phyloP scores from a whole-genome alignment of 2,113 vertebrate genomes.

The Alces alces region DNA sequence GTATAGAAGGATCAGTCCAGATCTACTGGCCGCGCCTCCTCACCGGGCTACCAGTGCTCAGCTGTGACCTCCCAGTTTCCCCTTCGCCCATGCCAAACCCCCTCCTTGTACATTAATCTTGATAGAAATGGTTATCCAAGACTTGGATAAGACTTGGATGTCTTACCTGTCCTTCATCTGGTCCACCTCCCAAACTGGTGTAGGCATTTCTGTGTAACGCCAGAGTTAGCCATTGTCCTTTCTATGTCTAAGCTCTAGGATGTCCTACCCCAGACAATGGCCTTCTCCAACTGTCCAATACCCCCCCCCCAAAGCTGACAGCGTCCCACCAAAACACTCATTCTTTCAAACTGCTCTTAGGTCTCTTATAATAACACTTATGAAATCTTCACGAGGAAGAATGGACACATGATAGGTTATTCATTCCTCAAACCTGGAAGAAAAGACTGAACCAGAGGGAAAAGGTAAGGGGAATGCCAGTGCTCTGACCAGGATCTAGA shows the following conservation, averaged over 20 bases:
- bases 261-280: background rate
- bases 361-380: background rate
- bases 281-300: background rate
- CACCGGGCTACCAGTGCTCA: background rate
- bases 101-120: background rate
- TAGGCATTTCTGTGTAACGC: background rate
- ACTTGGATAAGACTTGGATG: background rate
- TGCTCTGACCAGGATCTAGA: constrained; percentile 19
- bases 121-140: background rate
- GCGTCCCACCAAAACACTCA: background rate
- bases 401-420: background rate
- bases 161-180: background rate
- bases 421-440: background rate
- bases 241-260: background rate
- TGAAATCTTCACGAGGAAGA: background rate
- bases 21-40: background rate
- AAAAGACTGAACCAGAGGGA: constrained; percentile 4
- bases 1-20: background rate
- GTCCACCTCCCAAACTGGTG: background rate
- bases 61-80: background rate
- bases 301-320: background rate
- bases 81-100: background rate
- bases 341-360: background rate
- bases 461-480: background rate
- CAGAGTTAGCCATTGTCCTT: background rate